A percentile compares a stretch with the other conserved stretches of the same genome.
phyloP scores from a whole-genome alignment of 2,113 vertebrate species.

The Psilopogon haemacephalus region DNA sequence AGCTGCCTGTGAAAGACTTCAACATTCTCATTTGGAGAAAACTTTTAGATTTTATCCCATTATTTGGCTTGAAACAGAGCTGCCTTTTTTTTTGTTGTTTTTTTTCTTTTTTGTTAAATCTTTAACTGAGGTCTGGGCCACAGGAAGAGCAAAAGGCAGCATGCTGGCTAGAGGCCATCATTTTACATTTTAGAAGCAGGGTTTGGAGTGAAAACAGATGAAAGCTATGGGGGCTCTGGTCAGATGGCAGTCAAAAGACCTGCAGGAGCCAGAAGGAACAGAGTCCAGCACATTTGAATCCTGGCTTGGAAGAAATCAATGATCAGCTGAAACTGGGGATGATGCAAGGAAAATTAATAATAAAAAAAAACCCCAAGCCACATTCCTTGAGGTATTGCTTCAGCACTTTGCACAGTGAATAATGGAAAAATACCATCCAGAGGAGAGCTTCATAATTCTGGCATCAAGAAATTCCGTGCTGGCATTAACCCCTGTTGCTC shows the following conservation, averaged over 20 bases:
- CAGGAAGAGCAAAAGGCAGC: slow-evolving; percentile 49
- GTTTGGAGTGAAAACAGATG: slow-evolving; percentile 56
- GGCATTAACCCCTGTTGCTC: fast-evolving
- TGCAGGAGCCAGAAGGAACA: slow-evolving; percentile 33
- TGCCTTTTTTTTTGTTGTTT: slow-evolving; percentile 1
- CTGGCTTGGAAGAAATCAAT: slow-evolving; percentile 25
- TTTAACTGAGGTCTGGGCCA: slow-evolving; percentile 40
- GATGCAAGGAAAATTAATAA: slow-evolving; percentile 2
- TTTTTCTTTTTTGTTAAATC: slow-evolving; percentile 42
- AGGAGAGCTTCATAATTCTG: neutral
- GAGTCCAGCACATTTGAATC: slow-evolving; percentile 16
- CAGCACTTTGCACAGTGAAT: neutral
- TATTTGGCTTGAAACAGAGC: slow-evolving; percentile 44
- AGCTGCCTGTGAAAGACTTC: slow-evolving; percentile 29
- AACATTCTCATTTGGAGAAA: slow-evolving; percentile 48
- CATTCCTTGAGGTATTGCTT: slow-evolving; percentile 16
- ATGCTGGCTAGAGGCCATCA: slow-evolving; percentile 46
- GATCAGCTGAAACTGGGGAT: slow-evolving; percentile 16
- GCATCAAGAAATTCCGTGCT: neutral
- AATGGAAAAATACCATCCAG: neutral
- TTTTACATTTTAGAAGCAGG: slow-evolving; percentile 55
- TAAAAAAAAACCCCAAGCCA: neutral
- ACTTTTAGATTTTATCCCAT: slow-evolving; percentile 35
- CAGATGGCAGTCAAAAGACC: slow-evolving; percentile 52
- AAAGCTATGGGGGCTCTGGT: slow-evolving; percentile 46